Conservation (phyloP, 2,797 vertebrate genomes). For the Anguilla anguilla region DNA sequence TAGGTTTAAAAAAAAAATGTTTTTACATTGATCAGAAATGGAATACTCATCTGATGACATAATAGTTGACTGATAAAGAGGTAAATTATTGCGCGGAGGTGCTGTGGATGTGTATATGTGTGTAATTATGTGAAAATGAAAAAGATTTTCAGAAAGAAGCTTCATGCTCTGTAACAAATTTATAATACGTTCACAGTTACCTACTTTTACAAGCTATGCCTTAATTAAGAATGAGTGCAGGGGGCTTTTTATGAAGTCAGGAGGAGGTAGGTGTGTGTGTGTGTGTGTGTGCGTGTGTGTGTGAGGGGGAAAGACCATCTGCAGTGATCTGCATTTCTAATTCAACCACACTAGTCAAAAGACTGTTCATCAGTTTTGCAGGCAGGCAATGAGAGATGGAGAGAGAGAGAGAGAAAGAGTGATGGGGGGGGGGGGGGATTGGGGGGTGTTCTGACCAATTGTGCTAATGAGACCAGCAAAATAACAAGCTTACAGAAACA, state of each 20-base stretch:
- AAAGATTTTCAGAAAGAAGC: not conserved
- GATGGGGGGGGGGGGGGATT: too few species aligned
- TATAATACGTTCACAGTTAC: not conserved
- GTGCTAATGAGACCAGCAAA: too few species aligned
- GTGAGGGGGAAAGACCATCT: not conserved
- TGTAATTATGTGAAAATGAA: not conserved
- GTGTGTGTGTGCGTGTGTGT: not conserved
- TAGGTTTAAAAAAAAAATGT: not conserved
- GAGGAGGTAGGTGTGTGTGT: not conserved
- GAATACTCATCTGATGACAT: too few species aligned
- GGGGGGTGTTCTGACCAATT: not conserved
- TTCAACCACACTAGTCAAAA: not conserved
- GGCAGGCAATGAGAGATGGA: not conserved
- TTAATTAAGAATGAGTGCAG: constrained; percentile 9
- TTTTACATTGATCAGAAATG: too few species aligned
- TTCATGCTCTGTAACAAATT: constrained; percentile 16
- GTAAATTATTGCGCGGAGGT: not conserved
- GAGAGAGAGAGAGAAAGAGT: not conserved
- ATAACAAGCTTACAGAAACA: too few species aligned
- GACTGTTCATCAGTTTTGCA: not conserved
- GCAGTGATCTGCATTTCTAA: not conserved
- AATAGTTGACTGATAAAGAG: too few species aligned
- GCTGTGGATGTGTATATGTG: not conserved
- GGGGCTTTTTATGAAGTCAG: not conserved
- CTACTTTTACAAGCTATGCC: not conserved